phyloP scores from a whole-genome alignment of 2,888 invertebrate genomes.

The Apeira syringaria region DNA sequence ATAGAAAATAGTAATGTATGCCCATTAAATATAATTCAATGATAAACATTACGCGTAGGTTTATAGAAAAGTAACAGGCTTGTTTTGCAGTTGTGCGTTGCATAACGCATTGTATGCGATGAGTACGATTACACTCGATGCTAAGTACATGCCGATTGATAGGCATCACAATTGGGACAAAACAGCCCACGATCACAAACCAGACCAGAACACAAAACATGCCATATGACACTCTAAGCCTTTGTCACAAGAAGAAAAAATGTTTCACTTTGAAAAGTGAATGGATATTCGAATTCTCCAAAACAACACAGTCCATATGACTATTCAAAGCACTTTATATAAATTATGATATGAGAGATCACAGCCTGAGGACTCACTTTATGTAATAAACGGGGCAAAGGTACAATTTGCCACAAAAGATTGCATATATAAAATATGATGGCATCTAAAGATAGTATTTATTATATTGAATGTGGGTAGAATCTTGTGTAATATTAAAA shows the following conservation, averaged over 20 bases:
- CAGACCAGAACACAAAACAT: background rate
- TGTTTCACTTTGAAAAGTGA: background rate
- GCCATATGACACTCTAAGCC: background rate
- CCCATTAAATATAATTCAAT: conserved; percentile 11
- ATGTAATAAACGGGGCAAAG: conserved; percentile 19
- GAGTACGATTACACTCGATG: conserved; percentile 25
- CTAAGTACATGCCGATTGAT: conserved; percentile 28
- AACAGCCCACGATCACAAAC: conserved; percentile 25
- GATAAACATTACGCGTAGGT: conserved; percentile 24
- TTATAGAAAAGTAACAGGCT: conserved; percentile 20
- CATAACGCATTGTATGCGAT: conserved; percentile 29
- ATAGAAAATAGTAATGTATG: too few species aligned
- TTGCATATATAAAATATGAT: conserved; percentile 20
- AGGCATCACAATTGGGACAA: conserved; percentile 28
- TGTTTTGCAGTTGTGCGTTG: too few species aligned
- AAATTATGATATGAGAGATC: conserved; percentile 19
- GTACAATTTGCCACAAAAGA: conserved; percentile 20
- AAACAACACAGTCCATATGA: conserved; percentile 3
- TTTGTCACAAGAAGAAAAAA: conserved; percentile 6
- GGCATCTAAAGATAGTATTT: conserved; percentile 24
- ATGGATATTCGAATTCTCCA: background rate
- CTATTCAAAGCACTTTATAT: conserved; percentile 15
- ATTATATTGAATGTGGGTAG: conserved; percentile 12
- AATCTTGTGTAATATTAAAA: conserved; percentile 14
- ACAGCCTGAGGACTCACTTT: conserved; percentile 27